phyloP scores from a whole-genome alignment of 2,113 vertebrate species.

The Hippoglossus stenolepis region DNA sequence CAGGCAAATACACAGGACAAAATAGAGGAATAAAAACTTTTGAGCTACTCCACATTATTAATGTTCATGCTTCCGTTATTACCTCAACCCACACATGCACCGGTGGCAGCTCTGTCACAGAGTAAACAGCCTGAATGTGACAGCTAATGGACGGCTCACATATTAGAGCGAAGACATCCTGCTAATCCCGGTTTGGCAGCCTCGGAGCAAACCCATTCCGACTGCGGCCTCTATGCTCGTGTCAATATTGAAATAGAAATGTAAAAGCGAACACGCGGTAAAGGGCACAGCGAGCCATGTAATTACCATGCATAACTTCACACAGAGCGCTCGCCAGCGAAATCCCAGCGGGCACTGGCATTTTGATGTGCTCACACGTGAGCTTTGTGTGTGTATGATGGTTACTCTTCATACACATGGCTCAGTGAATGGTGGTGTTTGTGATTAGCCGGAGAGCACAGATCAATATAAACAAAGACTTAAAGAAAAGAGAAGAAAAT shows the following conservation, averaged over 20 bases:
- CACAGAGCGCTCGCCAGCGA: not conserved
- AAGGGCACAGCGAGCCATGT: slow-evolving; percentile 35
- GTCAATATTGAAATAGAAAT: slow-evolving; percentile 50
- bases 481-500: slow-evolving; percentile 16
- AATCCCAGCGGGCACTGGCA: slow-evolving; percentile 26
- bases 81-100: not conserved
- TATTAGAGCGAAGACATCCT: slow-evolving; percentile 30
- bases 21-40: not conserved
- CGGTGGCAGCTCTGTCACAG: slow-evolving; percentile 6
- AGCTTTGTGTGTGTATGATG: slow-evolving; percentile 6
- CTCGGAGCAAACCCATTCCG: slow-evolving; percentile 18
- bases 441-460: slow-evolving; percentile 8
- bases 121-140: slow-evolving; percentile 29
- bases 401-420: slow-evolving; percentile 7
- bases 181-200: slow-evolving; percentile 26
- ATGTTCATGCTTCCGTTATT: not conserved
- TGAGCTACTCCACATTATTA: not conserved
- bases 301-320: slow-evolving; percentile 53
- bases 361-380: slow-evolving; percentile 39
- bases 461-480: slow-evolving; percentile 11
- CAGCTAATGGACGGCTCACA: slow-evolving; percentile 22
- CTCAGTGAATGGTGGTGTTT: slow-evolving; percentile 4
- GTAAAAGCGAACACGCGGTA: slow-evolving; percentile 31
- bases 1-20: not conserved
- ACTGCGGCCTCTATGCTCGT: slow-evolving; percentile 6